Evolutionary conservation across 2,888 invertebrate species (phyloP), one percentile per base, ranked within the genome.

Genomic region (Operophtera brumata): DNA sequence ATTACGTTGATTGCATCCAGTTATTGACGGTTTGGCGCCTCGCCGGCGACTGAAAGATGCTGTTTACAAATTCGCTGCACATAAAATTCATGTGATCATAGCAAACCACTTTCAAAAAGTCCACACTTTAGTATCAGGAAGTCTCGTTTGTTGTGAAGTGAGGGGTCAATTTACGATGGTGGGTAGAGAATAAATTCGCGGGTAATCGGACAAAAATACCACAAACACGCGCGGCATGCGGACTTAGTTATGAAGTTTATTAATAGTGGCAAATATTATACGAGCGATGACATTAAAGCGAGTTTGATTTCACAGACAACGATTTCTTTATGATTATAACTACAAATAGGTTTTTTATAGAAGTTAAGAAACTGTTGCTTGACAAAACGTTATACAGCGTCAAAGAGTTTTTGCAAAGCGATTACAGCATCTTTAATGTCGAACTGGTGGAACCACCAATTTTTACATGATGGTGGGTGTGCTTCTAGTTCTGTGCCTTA

Each of bases 21-120:
- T 64, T 65, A 66, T 65, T 66, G 70, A 67, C 61, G 54, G 46
- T 32, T 67, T 71, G 76, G 73, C 76, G 67, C 66, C 61, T 62
- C 64, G 67, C 69, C 68, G 48, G 30, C 42, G 43, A 48, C 66
- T 34, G 42, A 67, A 73, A 77, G 62, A 63, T 54, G 56, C 39
- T 76, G 70, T 73, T 73, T 73, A 78, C 70, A 67, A 65, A 61
- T 61, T 47, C 39, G 43, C 42, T 48, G 49, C 47, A 56, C 58
- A 48, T 36, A 35, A 49, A 47, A 20, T 4, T 20, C 20, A 54
- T 25, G 47, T 41, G 12, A 11, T 32, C 52, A 13, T 30, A 45
- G 45, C 26, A 47, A 48, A 20, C 48, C 42, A 50, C 44, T 47
- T 39, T 35, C n/a, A 30, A 3, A 37, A 34, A 48, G 48, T 9